A percentile compares a stretch with the other conserved stretches of the same genome.
phyloP scores from a whole-genome alignment of 2,888 invertebrate genomes.

The Epinotia demarniana region DNA sequence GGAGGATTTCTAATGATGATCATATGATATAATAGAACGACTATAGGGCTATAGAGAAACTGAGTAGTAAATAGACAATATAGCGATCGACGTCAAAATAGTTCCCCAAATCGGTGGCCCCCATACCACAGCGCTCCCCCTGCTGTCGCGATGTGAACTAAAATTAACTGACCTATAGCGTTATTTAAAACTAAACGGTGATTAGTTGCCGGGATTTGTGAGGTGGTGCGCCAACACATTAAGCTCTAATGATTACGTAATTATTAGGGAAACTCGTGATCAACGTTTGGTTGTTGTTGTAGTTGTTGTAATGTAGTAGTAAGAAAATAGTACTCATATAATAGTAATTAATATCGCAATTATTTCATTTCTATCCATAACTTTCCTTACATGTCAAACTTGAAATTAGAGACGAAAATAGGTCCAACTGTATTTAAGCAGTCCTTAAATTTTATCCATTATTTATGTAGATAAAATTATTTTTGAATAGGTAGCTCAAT shows the following conservation, averaged over 20 bases:
- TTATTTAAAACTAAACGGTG: conserved; percentile 67
- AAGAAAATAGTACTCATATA: background rate
- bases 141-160: conserved; percentile 60
- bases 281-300: background rate
- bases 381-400: too few relatives aligned
- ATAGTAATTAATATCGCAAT: too few relatives aligned
- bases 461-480: too few relatives aligned
- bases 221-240: conserved; percentile 54
- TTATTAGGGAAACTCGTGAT: background rate
- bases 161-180: conserved; percentile 65
- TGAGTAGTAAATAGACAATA: background rate
- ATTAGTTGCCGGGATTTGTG: conserved; percentile 68
- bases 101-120: conserved; percentile 45
- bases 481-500: too few relatives aligned
- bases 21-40: too few relatives aligned
- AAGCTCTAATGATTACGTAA: conserved; percentile 15
- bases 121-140: conserved; percentile 50
- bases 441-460: too few relatives aligned
- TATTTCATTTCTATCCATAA: too few relatives aligned
- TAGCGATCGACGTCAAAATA: conserved; percentile 47
- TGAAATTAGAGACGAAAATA: too few relatives aligned
- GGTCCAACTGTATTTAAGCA: too few relatives aligned
- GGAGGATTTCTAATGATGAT: too few relatives aligned
- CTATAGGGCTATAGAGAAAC: background rate
- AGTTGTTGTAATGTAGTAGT: background rate